Conservation (phyloP, 2,888 invertebrate species). For the Hemithea aestivaria region DNA sequence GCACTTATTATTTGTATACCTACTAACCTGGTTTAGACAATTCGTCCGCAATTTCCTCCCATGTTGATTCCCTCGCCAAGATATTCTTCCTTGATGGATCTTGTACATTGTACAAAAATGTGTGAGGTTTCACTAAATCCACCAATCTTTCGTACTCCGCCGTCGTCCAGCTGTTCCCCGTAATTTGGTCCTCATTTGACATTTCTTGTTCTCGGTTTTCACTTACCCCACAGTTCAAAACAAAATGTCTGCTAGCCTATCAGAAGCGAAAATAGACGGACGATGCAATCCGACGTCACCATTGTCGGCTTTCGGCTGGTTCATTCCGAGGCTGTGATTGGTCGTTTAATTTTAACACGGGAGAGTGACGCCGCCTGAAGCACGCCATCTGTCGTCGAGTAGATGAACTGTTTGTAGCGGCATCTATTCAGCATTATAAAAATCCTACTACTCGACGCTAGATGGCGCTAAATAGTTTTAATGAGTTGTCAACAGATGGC, state of each 20-base stretch:
- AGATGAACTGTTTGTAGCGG: neutral
- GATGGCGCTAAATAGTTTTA: slow-evolving; percentile 20
- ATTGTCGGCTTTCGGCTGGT: slow-evolving; percentile 32
- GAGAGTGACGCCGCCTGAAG: slow-evolving; percentile 4
- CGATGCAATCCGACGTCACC: slow-evolving; percentile 69
- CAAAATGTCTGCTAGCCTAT: slow-evolving; percentile 73
- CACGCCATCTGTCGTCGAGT: slow-evolving; percentile 20
- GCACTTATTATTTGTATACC: slow-evolving; percentile 26
- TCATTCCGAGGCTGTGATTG: slow-evolving; percentile 42
- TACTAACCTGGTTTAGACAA: slow-evolving; percentile 63
- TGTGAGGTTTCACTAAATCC: slow-evolving; percentile 62
- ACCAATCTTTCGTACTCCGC: slow-evolving; percentile 64
- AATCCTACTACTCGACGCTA: slow-evolving; percentile 17
- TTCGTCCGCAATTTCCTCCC: slow-evolving; percentile 64
- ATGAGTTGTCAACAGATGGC: slow-evolving; percentile 5
- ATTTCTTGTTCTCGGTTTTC: slow-evolving; percentile 42
- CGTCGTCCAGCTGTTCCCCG: slow-evolving; percentile 53
- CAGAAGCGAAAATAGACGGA: slow-evolving; percentile 64
- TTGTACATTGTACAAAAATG: slow-evolving; percentile 55
- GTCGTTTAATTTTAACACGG: slow-evolving; percentile 22
- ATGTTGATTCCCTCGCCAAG: slow-evolving; percentile 61
- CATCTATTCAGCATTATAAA: neutral
- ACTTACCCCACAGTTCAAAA: slow-evolving; percentile 37
- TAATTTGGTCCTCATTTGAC: slow-evolving; percentile 38
- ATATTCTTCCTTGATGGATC: slow-evolving; percentile 68